Evolutionary conservation across 2,888 invertebrate genomes (phyloP).

Genomic region (Homarus gammarus): DNA sequence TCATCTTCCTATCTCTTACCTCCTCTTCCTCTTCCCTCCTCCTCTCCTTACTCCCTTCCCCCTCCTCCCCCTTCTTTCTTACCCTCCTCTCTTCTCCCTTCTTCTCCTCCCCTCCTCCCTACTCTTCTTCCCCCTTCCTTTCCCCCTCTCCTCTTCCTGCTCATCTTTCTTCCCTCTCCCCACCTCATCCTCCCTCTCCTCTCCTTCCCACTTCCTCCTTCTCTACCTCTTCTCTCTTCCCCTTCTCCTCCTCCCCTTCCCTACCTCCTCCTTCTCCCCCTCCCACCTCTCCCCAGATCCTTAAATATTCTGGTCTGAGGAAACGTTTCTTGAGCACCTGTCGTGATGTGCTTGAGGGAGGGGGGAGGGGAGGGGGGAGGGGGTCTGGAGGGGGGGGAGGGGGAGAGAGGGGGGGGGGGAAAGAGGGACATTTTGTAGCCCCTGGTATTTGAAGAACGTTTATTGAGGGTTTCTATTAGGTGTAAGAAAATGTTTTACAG

Average conservation of each 20-base stretch:
- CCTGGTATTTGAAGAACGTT: no score
- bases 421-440: not conserved
- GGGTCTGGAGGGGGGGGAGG: not conserved
- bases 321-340: no score
- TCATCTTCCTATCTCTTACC: no score
- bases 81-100: not conserved
- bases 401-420: conserved; percentile 15
- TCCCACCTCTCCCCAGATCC: not conserved
- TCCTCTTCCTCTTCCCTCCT: no score
- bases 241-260: not conserved
- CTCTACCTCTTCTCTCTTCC: not conserved
- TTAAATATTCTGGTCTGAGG: no score
- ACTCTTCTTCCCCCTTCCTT: no score
- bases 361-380: not conserved
- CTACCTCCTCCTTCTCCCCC: not conserved
- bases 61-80: no score
- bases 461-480: no score
- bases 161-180: not conserved
- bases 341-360: not conserved
- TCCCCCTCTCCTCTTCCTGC: not conserved
- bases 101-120: not conserved
- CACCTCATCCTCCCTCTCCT: not conserved
- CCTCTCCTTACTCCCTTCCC: not conserved
- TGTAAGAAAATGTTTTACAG: no score
- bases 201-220: not conserved